These are phyloP conservation scores for Felis chaus DNA, from an alignment of 2,113 vertebrate species.

Conservation along the genomic window DNA sequence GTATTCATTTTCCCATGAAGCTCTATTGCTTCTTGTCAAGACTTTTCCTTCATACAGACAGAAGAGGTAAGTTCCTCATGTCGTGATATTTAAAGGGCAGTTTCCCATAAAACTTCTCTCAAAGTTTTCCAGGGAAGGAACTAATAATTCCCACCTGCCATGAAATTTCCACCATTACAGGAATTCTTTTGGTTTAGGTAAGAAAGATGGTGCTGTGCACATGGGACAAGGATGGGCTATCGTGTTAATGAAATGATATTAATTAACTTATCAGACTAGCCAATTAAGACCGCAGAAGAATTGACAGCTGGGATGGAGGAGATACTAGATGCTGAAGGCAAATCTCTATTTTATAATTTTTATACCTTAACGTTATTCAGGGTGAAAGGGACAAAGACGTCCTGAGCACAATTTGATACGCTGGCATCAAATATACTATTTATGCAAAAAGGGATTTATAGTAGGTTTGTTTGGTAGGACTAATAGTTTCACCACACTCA, in stretches of 20 bases:
- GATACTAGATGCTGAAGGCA: not conserved
- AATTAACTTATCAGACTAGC: not conserved
- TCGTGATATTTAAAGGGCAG: not conserved
- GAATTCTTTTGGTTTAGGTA: not conserved
- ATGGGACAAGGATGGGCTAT: not conserved
- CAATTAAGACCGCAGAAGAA: not conserved
- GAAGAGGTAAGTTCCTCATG: not conserved
- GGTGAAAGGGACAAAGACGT: not conserved
- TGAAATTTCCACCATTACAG: not conserved
- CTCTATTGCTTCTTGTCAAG: not conserved
- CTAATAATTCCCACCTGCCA: not conserved
- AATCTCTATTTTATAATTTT: not conserved
- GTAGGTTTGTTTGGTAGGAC: not conserved
- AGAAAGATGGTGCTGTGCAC: not conserved
- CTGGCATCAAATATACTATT: not conserved
- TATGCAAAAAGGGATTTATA: not conserved
- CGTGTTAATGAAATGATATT: not conserved
- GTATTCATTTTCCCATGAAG: not conserved
- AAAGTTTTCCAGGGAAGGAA: constrained; percentile 10
- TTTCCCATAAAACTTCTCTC: not conserved
- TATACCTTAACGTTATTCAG: not conserved
- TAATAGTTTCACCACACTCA: constrained; percentile 4
- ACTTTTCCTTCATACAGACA: not conserved
- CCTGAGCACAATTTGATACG: constrained; percentile 2
- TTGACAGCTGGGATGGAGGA: not conserved